Evolutionary conservation across 2,113 vertebrate species (phyloP).

Genomic region (Boulengeromyrus knoepffleri): DNA sequence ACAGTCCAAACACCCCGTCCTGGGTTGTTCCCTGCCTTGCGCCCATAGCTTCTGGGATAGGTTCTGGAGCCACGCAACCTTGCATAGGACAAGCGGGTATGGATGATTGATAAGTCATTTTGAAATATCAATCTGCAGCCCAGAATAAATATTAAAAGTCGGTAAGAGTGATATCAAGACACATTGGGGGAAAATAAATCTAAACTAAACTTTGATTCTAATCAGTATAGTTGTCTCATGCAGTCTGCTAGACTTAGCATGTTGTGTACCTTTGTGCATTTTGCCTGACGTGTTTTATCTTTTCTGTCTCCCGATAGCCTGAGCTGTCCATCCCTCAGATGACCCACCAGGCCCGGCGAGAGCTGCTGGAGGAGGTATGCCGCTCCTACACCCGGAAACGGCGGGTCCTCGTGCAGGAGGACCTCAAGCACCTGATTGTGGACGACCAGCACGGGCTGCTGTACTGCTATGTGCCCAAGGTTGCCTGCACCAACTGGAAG

Average conservation of each 20-base stretch:
- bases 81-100: neutral
- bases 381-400: conserved; percentile 71
- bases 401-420: conserved; percentile 69
- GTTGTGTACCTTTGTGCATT: neutral
- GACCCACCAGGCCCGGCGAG: conserved; percentile 69
- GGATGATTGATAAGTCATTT: neutral
- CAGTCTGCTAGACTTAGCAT: neutral
- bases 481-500: conserved; percentile 95
- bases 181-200: neutral
- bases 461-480: conserved; percentile 92
- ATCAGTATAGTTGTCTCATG: neutral
- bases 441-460: conserved; percentile 77
- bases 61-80: neutral
- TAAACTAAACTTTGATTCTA: neutral
- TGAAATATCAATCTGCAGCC: neutral
- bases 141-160: neutral
- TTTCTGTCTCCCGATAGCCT: conserved; percentile 27
- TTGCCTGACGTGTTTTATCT: neutral
- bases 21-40: neutral
- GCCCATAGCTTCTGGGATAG: neutral
- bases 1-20: neutral
- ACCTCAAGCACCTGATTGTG: conserved; percentile 83
- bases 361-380: conserved; percentile 68
- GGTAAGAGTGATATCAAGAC: neutral
- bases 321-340: conserved; percentile 59